A percentile compares a stretch with the other conserved stretches of the same genome.
Evolutionary conservation across 2,888 invertebrate genomes (phyloP).

Genomic region (Choreutis nemorana): DNA sequence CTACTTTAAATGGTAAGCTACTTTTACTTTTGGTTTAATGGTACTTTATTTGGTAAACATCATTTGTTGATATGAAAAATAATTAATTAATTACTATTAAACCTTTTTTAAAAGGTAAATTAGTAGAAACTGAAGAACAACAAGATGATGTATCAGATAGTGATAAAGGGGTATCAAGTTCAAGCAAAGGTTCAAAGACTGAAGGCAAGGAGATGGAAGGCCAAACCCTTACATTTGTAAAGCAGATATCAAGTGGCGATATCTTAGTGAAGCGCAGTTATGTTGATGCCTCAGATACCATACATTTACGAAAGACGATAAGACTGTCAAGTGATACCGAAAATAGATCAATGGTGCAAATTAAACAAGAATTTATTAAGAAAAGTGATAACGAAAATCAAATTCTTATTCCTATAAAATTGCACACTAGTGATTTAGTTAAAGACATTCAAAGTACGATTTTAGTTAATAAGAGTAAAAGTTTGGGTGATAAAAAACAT

Average conservation of each 20-base stretch:
- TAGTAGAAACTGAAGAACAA: slow-evolving; percentile 67
- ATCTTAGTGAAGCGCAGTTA: slow-evolving; percentile 49
- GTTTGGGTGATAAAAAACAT: slow-evolving; percentile 58
- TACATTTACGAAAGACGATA: slow-evolving; percentile 50
- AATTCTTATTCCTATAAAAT: slow-evolving; percentile 51
- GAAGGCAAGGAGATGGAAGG: slow-evolving; percentile 40
- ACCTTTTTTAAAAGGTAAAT: slow-evolving; percentile 50
- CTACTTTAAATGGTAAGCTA: slow-evolving; percentile 73
- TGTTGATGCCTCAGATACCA: slow-evolving; percentile 42
- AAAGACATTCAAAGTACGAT: slow-evolving; percentile 61
- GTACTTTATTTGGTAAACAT: too few relatives aligned
- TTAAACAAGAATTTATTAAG: slow-evolving; percentile 49
- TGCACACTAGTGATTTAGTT: slow-evolving; percentile 50
- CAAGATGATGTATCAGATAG: slow-evolving; percentile 65
- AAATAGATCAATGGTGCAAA: slow-evolving; percentile 50
- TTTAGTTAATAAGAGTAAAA: slow-evolving; percentile 59
- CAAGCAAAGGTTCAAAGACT: slow-evolving; percentile 28
- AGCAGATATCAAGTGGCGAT: slow-evolving; percentile 50
- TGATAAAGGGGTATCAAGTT: slow-evolving; percentile 37
- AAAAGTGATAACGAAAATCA: slow-evolving; percentile 55
- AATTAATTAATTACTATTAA: too few relatives aligned
- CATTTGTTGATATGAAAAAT: too few relatives aligned
- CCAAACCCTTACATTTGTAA: slow-evolving; percentile 46
- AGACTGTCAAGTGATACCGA: slow-evolving; percentile 52
- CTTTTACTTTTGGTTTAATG: too few relatives aligned